A percentile compares a stretch with the other conserved stretches of the same genome.
Conservation (phyloP, 2,797 vertebrate species). For the Pipistrellus pipistrellus region DNA sequence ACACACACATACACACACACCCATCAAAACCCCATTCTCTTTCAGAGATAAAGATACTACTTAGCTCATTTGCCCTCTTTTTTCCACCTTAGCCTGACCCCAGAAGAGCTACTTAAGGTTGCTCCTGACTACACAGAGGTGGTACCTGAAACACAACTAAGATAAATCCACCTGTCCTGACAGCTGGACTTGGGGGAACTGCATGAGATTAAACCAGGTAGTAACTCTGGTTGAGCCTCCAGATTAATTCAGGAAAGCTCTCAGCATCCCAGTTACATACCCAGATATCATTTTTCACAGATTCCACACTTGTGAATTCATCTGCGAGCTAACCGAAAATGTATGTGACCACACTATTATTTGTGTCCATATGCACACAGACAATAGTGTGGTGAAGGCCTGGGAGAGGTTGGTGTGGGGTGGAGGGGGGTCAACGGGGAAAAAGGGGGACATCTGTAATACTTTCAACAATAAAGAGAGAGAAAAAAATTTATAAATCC, state of each 20-base stretch:
- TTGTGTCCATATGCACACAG: too few species aligned
- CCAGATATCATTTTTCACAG: background rate
- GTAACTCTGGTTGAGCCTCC: background rate
- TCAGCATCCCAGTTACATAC: background rate
- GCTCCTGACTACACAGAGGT: background rate
- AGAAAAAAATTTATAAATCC: too few species aligned
- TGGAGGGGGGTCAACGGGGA: too few species aligned
- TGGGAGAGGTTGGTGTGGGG: too few species aligned
- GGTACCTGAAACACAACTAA: background rate
- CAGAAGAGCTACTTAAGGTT: background rate
- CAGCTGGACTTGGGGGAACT: background rate
- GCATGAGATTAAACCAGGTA: background rate
- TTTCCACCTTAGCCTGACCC: background rate
- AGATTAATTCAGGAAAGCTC: constrained; percentile 11
- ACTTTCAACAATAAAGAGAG: too few species aligned
- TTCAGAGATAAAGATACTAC: background rate
- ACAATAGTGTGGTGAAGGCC: too few species aligned
- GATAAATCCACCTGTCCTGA: background rate
- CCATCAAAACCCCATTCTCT: background rate
- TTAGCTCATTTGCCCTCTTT: background rate
- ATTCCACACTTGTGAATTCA: background rate
- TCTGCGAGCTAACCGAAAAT: background rate
- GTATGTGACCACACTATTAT: too few species aligned
- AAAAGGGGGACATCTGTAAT: too few species aligned
- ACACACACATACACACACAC: background rate